Evolutionary conservation across 2,113 vertebrate species (phyloP), one percentile per base, ranked within the genome.

Genomic region (Seriola quinqueradiata): DNA sequence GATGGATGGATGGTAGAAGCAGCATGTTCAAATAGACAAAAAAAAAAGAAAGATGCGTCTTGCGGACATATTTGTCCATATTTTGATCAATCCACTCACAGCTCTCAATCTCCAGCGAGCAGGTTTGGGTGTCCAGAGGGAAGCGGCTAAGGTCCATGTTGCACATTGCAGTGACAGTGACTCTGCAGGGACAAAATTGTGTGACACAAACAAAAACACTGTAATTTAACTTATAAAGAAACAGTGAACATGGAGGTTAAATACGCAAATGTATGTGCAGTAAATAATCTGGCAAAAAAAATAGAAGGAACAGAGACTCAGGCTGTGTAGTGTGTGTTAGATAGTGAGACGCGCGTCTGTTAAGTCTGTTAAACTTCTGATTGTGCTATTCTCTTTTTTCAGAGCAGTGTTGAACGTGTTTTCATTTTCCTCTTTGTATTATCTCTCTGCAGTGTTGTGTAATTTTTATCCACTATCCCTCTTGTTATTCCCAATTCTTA

Each of bases 101-200:
- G 94, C 98, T 99, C 93, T 99, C 98, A 36, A 99, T 99, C 93
- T 99, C 98, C 72, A 99, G 93, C 0, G 98, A 99, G 87, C 98
- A 99, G 0, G 97, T 99, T 83, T 99, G 98, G 0, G 98, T 99
- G 92, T 99, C 98, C 93, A 99, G 93, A 0, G 98, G 98, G 87
- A 99, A 99, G 17, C 97, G 96, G 82, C 98, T 99, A 59, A 99
- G 98, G 92, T 99, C 98, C 98, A 99, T 99, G 91, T 99, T 99
- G 92, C 98, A 99, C 98, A 99, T 99, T 5, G 98, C 97, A 0
- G 98, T 99, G 79, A 99, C 98, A 1, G 98, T 99, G 52, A 99
- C 97, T 93, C 98, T 99, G 88, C 78, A 85, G 90, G 91, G 82
- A 70, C 54, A 92, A 79, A 73, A 86, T 57, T 54, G 79, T 28